Percentiles rank a stretch among this genome's conserved stretches.
phyloP scores from a whole-genome alignment of 2,113 vertebrate species.

The Charina bottae region DNA sequence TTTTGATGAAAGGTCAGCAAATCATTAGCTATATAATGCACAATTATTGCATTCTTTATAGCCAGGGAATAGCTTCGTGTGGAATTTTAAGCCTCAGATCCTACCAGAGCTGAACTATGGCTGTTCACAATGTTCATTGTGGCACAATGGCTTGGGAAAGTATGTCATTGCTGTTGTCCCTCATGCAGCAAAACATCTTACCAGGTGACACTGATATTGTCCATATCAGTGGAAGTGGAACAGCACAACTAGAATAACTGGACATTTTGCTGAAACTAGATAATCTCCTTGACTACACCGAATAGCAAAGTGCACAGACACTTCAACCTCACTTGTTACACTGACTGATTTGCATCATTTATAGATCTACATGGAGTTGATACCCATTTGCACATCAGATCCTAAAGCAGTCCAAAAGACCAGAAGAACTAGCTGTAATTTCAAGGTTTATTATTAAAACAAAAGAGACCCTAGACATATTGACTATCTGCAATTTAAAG shows the following conservation, averaged over 20 bases:
- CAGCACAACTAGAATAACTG: neutral
- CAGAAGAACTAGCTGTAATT: slow-evolving; percentile 37
- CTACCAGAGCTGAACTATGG: neutral
- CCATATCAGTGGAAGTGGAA: no score
- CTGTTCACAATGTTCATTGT: no score
- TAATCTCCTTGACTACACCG: slow-evolving; percentile 3
- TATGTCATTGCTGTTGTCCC: neutral
- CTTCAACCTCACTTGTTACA: slow-evolving; percentile 5
- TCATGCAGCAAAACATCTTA: neutral
- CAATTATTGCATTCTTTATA: neutral
- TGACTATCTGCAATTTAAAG: slow-evolving; percentile 55
- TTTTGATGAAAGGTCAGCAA: neutral
- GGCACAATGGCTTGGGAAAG: neutral
- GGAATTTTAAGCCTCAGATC: neutral
- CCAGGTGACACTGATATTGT: neutral
- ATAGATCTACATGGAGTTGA: slow-evolving; percentile 7
- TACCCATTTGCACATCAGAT: slow-evolving; percentile 15
- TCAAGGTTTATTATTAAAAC: slow-evolving; percentile 24
- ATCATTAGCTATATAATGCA: neutral
- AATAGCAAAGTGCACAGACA: neutral
- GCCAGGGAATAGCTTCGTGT: neutral
- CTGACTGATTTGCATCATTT: slow-evolving; percentile 3
- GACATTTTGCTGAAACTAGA: slow-evolving; percentile 8
- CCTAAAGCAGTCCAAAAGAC: slow-evolving; percentile 25
- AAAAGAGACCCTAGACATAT: slow-evolving; percentile 36